phyloP scores from a whole-genome alignment of 2,113 vertebrate species.

The Falcunculus frontatus region DNA sequence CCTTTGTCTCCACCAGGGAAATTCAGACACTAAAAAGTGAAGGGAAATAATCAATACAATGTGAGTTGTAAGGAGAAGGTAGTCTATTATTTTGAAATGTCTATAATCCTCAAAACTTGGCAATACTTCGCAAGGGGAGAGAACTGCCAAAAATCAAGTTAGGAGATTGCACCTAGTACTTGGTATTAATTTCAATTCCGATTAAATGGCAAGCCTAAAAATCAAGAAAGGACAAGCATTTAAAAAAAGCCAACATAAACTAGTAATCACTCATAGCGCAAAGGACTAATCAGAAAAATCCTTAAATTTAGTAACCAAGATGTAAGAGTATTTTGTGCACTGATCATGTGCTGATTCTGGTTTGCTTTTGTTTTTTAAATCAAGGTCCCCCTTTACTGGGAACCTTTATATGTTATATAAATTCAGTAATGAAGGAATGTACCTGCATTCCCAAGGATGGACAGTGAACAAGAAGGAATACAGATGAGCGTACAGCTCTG shows the following conservation, averaged over 20 bases:
- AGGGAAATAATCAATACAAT: neutral
- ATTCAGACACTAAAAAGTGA: neutral
- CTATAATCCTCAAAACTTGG: neutral
- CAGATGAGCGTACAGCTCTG: neutral
- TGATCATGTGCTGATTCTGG: neutral
- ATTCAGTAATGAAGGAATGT: neutral
- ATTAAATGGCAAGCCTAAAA: neutral
- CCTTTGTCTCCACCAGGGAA: neutral
- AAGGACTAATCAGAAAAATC: neutral
- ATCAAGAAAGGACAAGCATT: neutral
- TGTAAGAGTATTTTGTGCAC: neutral
- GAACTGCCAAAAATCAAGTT: neutral
- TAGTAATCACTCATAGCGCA: neutral
- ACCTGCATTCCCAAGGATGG: neutral
- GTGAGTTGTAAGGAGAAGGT: neutral
- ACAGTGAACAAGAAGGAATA: neutral
- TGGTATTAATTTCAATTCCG: neutral
- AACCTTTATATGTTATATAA: neutral
- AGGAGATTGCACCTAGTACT: neutral
- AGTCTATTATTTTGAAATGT: neutral
- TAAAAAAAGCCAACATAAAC: neutral
- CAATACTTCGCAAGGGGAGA: neutral
- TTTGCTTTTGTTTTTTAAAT: neutral
- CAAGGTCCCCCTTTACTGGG: neutral
- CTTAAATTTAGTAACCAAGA: neutral